Conservation (phyloP, 2,797 vertebrate genomes). For the Alouatta caraya region DNA sequence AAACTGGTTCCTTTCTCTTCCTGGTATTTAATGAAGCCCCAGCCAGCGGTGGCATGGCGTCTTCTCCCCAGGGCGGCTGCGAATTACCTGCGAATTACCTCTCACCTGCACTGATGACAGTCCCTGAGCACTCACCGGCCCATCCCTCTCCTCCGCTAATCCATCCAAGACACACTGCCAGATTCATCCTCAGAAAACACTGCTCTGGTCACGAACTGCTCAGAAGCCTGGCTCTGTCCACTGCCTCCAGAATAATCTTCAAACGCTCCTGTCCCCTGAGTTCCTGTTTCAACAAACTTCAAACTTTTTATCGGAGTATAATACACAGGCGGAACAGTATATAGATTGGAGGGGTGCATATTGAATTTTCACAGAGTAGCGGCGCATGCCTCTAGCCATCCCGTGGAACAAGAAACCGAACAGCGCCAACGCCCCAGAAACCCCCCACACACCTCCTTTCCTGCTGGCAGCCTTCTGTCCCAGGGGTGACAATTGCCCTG, state of each 20-base stretch:
- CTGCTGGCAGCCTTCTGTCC: fast-evolving
- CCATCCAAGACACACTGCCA: fast-evolving
- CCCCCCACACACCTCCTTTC: fast-evolving
- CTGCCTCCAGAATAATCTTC: neutral
- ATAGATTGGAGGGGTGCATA: fast-evolving
- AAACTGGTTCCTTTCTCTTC: conserved; percentile 55
- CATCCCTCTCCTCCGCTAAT: fast-evolving
- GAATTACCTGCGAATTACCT: neutral
- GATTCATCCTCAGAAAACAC: neutral
- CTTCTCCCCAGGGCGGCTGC: neutral
- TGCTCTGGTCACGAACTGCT: neutral
- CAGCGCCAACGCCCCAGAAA: fast-evolving
- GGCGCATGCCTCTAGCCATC: neutral
- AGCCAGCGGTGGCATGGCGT: neutral
- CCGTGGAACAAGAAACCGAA: fast-evolving
- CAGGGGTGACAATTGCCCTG: neutral
- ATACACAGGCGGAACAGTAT: fast-evolving
- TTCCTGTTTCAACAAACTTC: neutral
- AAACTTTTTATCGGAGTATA: neutral
- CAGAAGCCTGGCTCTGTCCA: neutral
- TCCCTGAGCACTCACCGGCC: neutral
- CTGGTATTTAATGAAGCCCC: conserved; percentile 52
- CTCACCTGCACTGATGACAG: neutral
- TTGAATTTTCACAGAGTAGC: fast-evolving
- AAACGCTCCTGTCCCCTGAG: fast-evolving